Evolutionary conservation across 2,113 vertebrate genomes (phyloP).

Genomic region (Ailuropoda melanoleuca): DNA sequence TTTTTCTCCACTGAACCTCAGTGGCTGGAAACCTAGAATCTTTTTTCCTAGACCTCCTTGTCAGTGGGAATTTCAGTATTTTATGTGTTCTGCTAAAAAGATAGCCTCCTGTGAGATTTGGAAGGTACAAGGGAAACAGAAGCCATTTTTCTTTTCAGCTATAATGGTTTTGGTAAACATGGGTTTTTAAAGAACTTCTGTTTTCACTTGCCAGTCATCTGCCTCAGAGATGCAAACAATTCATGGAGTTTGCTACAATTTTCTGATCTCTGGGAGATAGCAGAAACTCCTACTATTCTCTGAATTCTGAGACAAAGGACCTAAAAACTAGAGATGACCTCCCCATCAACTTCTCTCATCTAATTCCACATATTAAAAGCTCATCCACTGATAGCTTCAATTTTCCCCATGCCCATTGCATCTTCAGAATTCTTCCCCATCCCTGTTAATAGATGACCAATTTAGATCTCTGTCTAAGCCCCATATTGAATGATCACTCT

Average conservation of each 20-base stretch:
- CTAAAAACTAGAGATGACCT: neutral
- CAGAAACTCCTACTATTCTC: neutral
- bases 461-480: neutral
- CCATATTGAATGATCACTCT: neutral
- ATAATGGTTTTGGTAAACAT: neutral
- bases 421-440: neutral
- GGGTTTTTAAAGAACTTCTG: conserved; percentile 7
- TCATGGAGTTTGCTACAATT: neutral
- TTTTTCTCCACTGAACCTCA: neutral
- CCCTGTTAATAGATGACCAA: neutral
- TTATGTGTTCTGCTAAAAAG: neutral
- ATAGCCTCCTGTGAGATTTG: neutral
- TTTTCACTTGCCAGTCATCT: neutral
- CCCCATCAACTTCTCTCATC: neutral
- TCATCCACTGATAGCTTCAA: neutral
- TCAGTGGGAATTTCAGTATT: neutral
- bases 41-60: neutral
- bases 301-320: neutral
- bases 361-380: conserved; percentile 6
- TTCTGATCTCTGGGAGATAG: neutral
- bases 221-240: neutral
- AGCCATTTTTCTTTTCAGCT: neutral
- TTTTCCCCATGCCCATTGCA: neutral
- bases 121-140: neutral
- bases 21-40: neutral